A percentile compares a stretch with the other conserved stretches of the same genome.
Evolutionary conservation across 2,797 vertebrate genomes (phyloP).

Genomic region (Scyliorhinus canicula): DNA sequence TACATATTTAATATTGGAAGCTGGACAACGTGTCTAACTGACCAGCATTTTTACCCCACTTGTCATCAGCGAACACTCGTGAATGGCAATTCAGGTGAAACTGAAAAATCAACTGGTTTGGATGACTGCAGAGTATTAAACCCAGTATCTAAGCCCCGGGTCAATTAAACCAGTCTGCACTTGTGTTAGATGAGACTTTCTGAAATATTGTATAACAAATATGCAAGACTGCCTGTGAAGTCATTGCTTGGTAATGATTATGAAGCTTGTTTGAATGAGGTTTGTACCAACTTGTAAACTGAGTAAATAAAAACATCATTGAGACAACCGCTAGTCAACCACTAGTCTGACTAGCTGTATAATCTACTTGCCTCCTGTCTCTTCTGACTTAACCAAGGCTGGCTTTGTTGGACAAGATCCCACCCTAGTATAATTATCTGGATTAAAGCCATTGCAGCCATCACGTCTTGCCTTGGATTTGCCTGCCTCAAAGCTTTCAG

Average conservation of each 20-base stretch:
- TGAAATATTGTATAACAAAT: not conserved
- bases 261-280: constrained; percentile 5
- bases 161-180: not conserved
- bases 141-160: not conserved
- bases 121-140: not conserved
- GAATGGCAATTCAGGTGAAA: not conserved
- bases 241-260: constrained; percentile 28
- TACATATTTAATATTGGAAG: not conserved
- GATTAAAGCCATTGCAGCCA: constrained; percentile 7
- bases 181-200: constrained; percentile 19
- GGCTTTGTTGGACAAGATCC: constrained; percentile 35
- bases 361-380: constrained; percentile 34
- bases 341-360: constrained; percentile 28
- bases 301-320: constrained; percentile 36
- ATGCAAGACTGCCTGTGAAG: not conserved
- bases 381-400: constrained; percentile 34
- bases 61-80: not conserved
- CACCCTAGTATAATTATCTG: constrained; percentile 10
- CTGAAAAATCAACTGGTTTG: not conserved
- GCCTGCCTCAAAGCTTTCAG: not conserved
- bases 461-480: not conserved
- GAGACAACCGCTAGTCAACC: constrained; percentile 34
- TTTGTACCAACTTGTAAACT: constrained; percentile 36
- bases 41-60: not conserved
- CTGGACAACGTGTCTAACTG: not conserved